Evolutionary conservation across 2,888 invertebrate species (phyloP).

Genomic region (Chymomyza amoena): DNA sequence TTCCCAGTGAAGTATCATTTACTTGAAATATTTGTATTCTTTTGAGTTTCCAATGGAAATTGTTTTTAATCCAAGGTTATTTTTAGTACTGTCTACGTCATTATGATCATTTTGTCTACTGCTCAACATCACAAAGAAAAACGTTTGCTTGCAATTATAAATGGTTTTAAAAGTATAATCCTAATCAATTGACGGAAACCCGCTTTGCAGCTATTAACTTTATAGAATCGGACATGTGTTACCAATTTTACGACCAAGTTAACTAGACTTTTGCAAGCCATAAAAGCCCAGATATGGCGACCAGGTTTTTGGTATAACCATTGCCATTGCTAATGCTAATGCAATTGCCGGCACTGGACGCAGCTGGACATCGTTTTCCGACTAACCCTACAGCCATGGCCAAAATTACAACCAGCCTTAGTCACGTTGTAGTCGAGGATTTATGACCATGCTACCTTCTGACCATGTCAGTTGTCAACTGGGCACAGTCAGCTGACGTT

Average conservation of each 20-base stretch:
- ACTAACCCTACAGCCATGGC: not conserved
- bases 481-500: constrained; percentile 51
- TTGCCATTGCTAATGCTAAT: not conserved
- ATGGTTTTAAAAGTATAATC: no score
- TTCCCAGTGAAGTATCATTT: no score
- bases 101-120: no score
- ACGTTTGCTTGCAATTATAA: no score
- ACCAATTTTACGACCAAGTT: not conserved
- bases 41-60: no score
- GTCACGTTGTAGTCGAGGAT: not conserved
- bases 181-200: not conserved
- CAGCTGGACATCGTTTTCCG: not conserved
- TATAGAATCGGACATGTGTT: not conserved
- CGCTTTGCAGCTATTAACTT: not conserved
- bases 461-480: not conserved
- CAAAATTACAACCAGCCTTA: not conserved
- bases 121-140: not conserved
- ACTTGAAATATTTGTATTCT: no score
- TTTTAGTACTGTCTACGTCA: no score
- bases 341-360: not conserved
- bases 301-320: not conserved
- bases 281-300: not conserved
- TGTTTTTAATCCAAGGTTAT: no score
- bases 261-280: not conserved
- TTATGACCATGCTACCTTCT: not conserved